These are phyloP conservation scores for Microchirus variegatus DNA, from an alignment of 2,797 vertebrate species.

Conservation along the genomic window DNA sequence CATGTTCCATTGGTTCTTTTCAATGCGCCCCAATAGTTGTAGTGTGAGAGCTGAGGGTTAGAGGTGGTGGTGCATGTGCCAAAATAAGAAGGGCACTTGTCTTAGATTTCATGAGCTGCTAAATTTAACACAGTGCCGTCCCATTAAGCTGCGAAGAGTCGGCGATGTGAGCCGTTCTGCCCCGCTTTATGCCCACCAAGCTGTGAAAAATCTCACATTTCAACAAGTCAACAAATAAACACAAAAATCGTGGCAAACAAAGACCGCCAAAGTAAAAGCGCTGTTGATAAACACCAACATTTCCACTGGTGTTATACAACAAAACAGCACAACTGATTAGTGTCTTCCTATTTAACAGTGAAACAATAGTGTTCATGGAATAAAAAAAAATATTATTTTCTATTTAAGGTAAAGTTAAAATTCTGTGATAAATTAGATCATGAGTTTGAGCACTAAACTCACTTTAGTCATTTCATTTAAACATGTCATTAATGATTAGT, in stretches of 20 bases:
- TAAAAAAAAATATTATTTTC: no score
- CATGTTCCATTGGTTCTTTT: constrained; percentile 15
- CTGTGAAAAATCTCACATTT: constrained; percentile 21
- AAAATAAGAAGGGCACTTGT: constrained; percentile 60
- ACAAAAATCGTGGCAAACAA: not conserved
- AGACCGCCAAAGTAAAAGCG: no score
- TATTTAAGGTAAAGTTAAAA: no score
- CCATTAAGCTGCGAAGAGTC: constrained; percentile 46
- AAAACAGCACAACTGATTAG: no score
- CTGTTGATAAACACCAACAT: no score
- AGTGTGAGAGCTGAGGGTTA: not conserved
- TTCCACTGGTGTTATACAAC: no score
- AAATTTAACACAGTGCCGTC: constrained; percentile 80
- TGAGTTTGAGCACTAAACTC: no score
- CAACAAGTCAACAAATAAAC: not conserved
- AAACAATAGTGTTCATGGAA: no score
- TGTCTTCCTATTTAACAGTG: no score
- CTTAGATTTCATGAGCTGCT: constrained; percentile 71
- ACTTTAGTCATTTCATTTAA: no score
- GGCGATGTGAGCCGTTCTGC: constrained; percentile 29
- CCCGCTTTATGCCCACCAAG: constrained; percentile 3
- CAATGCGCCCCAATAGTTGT: constrained; percentile 4
- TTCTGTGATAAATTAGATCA: no score
- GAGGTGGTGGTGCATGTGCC: constrained; percentile 14
- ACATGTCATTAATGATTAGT: no score